Conservation (phyloP, 2,888 invertebrate species). For the Octonoba sinensis region DNA sequence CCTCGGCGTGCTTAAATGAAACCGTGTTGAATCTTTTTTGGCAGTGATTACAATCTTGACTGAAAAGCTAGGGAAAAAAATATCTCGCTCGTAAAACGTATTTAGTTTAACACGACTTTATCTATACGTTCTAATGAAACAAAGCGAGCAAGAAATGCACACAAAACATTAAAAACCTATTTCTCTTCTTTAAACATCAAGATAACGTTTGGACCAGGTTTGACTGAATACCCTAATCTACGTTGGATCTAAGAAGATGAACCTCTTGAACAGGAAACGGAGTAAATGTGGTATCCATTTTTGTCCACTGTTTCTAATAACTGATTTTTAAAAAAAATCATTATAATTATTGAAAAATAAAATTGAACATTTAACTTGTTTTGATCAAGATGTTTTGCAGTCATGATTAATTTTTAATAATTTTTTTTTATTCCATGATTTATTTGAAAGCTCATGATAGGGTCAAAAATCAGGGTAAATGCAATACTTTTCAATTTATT, state of each 20-base stretch:
- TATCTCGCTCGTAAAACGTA: not conserved
- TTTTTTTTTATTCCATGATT: too few relatives aligned
- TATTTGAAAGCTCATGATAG: too few relatives aligned
- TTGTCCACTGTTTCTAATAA: not conserved
- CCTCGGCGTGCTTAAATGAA: too few relatives aligned
- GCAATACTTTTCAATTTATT: too few relatives aligned
- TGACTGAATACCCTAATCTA: slow-evolving; percentile 7
- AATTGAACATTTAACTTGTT: not conserved
- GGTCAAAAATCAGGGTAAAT: too few relatives aligned
- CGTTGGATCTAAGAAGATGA: not conserved
- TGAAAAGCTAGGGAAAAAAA: not conserved
- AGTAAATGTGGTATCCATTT: not conserved
- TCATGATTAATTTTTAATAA: too few relatives aligned
- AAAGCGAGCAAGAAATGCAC: slow-evolving; percentile 8
- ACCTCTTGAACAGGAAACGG: not conserved
- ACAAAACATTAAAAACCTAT: slow-evolving; percentile 36
- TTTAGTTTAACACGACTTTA: slow-evolving; percentile 5
- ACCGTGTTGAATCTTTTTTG: too few relatives aligned
- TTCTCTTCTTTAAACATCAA: slow-evolving; percentile 29
- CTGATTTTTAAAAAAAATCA: not conserved
- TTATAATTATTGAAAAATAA: not conserved
- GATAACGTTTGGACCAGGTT: slow-evolving; percentile 22
- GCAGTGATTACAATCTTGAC: not conserved
- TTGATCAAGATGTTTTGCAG: too few relatives aligned
- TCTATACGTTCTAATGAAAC: not conserved